Conservation (phyloP, 2,888 invertebrate species). For the Serrognathus titanus region DNA sequence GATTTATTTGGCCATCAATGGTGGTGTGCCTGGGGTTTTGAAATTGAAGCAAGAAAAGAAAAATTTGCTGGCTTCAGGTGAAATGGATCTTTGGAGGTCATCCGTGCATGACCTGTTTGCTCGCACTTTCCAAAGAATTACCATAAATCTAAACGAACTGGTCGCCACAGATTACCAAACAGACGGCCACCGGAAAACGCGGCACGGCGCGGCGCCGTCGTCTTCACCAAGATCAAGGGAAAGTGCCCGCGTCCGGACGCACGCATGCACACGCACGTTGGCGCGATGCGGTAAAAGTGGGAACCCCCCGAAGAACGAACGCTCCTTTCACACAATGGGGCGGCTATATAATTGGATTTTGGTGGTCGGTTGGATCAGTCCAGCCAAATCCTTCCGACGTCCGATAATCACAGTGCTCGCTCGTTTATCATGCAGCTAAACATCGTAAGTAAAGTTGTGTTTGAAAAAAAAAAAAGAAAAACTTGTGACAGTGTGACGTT, state of each 20-base stretch:
- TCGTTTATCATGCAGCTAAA: conserved; percentile 31
- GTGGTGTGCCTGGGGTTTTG: no score
- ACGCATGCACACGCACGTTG: neutral
- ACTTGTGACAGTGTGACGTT: no score
- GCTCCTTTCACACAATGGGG: conserved; percentile 35
- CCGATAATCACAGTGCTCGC: neutral
- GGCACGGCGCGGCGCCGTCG: neutral
- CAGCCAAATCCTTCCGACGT: conserved; percentile 18
- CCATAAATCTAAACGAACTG: no score
- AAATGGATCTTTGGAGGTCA: no score
- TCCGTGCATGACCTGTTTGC: no score
- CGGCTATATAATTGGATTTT: conserved; percentile 33
- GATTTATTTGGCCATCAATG: no score
- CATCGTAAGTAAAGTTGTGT: conserved; percentile 35
- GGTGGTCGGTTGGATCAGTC: conserved; percentile 29
- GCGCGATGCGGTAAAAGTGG: conserved; percentile 17
- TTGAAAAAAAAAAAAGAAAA: neutral
- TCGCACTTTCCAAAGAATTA: no score
- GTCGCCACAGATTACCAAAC: neutral
- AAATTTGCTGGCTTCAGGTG: no score
- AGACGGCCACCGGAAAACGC: conserved; percentile 1
- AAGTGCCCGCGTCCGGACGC: conserved; percentile 23
- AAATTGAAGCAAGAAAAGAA: no score
- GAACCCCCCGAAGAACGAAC: conserved; percentile 11
- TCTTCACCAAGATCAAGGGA: conserved; percentile 34